Conservation (phyloP, 2,797 vertebrate genomes). For the Valencia hispanica region DNA sequence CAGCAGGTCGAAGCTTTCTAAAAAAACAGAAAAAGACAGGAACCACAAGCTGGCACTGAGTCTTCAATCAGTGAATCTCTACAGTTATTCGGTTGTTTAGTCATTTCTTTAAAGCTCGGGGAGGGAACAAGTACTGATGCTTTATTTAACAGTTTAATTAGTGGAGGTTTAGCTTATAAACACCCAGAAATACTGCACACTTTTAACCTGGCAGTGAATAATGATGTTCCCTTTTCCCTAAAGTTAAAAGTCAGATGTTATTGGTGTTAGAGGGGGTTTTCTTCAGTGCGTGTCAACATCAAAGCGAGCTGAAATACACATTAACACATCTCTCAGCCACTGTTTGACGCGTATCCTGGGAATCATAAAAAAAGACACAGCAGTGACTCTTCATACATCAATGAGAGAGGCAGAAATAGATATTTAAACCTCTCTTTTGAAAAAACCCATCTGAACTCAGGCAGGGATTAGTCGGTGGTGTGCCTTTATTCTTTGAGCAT, state of each 20-base stretch:
- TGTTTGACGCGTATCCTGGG: background rate
- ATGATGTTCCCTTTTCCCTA: background rate
- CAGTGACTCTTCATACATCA: constrained; percentile 2
- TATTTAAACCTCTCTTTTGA: constrained; percentile 11
- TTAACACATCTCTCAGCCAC: constrained; percentile 3
- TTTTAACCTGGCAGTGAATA: background rate
- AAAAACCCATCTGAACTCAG: constrained; percentile 14
- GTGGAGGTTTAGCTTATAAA: background rate
- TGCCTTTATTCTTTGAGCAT: constrained; percentile 19
- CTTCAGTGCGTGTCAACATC: background rate
- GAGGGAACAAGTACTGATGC: background rate
- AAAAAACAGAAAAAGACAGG: background rate
- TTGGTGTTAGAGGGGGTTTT: background rate
- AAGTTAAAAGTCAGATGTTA: background rate
- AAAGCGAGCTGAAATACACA: background rate
- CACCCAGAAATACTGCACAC: background rate
- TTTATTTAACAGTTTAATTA: background rate
- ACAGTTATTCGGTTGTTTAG: background rate
- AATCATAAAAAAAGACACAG: background rate
- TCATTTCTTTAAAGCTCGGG: background rate
- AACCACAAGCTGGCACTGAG: background rate
- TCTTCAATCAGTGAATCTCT: background rate
- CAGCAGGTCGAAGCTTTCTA: background rate
- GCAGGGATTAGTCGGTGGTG: constrained; percentile 23
- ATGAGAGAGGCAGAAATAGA: constrained; percentile 13